Conservation (phyloP, 1,140 invertebrate species). For the Wasmannia auropunctata region DNA sequence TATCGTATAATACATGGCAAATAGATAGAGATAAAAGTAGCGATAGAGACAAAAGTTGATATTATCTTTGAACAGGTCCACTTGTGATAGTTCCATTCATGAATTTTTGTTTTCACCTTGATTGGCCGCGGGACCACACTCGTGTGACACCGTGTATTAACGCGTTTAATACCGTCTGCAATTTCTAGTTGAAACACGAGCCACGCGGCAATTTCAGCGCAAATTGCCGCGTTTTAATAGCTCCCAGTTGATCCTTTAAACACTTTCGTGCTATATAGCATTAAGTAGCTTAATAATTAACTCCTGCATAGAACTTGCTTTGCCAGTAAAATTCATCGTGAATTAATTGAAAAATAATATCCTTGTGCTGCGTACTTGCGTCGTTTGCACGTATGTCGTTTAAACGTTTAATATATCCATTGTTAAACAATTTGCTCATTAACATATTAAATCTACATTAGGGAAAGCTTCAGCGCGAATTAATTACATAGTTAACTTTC, state of each 20-base stretch:
- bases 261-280: conserved; percentile 34
- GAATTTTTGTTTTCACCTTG: conserved; percentile 18
- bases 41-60: neutral
- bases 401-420: neutral
- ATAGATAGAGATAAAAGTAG: no score
- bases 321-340: conserved; percentile 36
- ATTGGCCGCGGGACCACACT: neutral
- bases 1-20: neutral
- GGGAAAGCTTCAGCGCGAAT: neutral
- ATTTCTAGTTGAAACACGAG: conserved; percentile 52
- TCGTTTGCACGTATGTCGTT: neutral
- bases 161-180: conserved; percentile 36
- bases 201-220: conserved; percentile 34
- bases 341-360: conserved; percentile 59
- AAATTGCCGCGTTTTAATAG: conserved; percentile 56
- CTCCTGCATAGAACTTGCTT: conserved; percentile 17
- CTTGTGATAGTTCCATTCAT: neutral
- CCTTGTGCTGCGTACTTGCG: neutral
- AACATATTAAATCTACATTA: conserved; percentile 1
- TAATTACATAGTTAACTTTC: neutral
- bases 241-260: conserved; percentile 59
- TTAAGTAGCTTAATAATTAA: conserved; percentile 60
- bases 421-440: neutral
- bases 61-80: neutral
- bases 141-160: conserved; percentile 11